Percentiles rank a stretch among this genome's conserved stretches.
Conservation (phyloP, 2,888 invertebrate species). For the Panzeria rudis region DNA sequence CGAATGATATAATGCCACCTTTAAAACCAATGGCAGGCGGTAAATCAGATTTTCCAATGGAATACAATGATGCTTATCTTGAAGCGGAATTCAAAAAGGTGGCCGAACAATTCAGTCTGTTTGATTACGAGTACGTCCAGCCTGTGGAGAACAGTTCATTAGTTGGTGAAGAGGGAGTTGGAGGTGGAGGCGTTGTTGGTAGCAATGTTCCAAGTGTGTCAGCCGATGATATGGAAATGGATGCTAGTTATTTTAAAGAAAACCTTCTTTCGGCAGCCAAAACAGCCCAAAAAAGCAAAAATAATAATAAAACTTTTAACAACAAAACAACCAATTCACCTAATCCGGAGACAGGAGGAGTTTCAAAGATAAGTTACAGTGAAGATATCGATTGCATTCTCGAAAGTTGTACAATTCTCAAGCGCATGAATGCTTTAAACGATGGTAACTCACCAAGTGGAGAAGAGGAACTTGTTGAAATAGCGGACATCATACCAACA, state of each 20-base stretch:
- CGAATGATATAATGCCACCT: constrained; percentile 75
- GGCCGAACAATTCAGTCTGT: constrained; percentile 63
- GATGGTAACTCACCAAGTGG: constrained; percentile 74
- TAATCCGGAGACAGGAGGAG: constrained; percentile 78
- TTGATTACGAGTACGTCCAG: constrained; percentile 65
- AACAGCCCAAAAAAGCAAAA: constrained; percentile 72
- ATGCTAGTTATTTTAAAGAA: constrained; percentile 77
- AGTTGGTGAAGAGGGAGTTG: constrained; percentile 75
- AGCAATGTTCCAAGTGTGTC: constrained; percentile 68
- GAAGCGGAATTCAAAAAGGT: constrained; percentile 69
- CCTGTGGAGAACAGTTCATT: constrained; percentile 55
- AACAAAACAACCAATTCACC: constrained; percentile 75
- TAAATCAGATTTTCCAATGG: constrained; percentile 73
- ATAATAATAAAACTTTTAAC: constrained; percentile 68
- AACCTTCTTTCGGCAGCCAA: constrained; percentile 77
- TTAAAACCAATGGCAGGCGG: constrained; percentile 71
- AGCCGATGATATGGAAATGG: constrained; percentile 74
- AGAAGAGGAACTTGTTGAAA: constrained; percentile 78
- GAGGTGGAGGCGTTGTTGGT: constrained; percentile 73
- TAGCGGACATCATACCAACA: constrained; percentile 87
- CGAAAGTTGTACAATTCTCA: constrained; percentile 80
- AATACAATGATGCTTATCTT: constrained; percentile 66
- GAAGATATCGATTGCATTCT: constrained; percentile 81
- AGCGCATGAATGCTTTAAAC: constrained; percentile 79
- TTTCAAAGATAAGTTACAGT: constrained; percentile 77